These are phyloP conservation scores for Tribolium madens DNA, from an alignment of 1,140 invertebrate species.

Conservation along the genomic window DNA sequence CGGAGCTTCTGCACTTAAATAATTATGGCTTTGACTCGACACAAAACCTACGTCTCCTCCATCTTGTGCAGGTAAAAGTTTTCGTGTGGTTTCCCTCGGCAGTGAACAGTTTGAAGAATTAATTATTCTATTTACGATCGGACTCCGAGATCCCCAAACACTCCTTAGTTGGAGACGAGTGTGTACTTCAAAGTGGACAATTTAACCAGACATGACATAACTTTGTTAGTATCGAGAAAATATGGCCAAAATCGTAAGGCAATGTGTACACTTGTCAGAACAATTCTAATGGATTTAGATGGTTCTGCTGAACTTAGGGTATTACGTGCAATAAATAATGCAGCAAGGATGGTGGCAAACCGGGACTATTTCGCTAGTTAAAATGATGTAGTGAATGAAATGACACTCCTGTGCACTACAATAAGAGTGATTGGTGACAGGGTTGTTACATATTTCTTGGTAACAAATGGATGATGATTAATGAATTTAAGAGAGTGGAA, in stretches of 20 bases:
- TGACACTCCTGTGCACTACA: not conserved
- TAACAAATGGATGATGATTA: constrained; percentile 31
- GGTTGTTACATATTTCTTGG: constrained; percentile 1
- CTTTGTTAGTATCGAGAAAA: constrained; percentile 20
- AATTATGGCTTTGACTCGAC: no score
- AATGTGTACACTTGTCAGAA: constrained; percentile 25
- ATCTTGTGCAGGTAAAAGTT: not conserved
- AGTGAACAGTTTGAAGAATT: not conserved
- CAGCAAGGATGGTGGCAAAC: constrained; percentile 8
- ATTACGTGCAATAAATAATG: constrained; percentile 31
- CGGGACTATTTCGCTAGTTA: constrained; percentile 14
- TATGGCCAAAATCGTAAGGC: constrained; percentile 18
- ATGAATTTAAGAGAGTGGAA: not conserved
- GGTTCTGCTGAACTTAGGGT: not conserved
- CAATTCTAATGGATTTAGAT: constrained; percentile 34
- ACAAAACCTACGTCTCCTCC: not conserved
- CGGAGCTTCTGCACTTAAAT: no score
- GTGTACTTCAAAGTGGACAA: constrained; percentile 15
- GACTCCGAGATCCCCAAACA: not conserved
- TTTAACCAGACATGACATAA: not conserved
- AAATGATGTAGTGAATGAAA: constrained; percentile 27
- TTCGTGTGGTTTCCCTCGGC: not conserved
- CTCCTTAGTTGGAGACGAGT: constrained; percentile 1
- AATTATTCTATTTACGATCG: not conserved
- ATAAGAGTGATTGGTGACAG: constrained; percentile 31